Base-by-base conservation (phyloP, 2,113 vertebrate species). In the Macquaria australasica region DNA sequence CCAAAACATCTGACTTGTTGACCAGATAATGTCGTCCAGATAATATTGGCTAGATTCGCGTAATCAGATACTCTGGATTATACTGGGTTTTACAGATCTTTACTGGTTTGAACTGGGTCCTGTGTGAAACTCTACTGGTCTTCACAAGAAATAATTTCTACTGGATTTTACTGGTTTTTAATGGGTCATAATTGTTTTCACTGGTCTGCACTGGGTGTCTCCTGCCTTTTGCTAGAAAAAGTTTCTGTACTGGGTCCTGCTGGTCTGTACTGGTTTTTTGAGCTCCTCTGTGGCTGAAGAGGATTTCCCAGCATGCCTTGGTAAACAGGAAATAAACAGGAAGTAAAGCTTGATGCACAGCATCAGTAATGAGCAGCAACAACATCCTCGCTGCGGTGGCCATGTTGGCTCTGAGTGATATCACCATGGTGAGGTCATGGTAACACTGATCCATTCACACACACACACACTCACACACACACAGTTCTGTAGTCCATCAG, bases 261-360 rank as follows among this genome's bases (percentile, higher is more conserved):
- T 25, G 71, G 50, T 60, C 48, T 78, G 12, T 11, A 16, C 66
- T 45, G 51, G 70, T 55, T 55, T 69, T 63, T 31, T 9, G 34
- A 43, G 69, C 59, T 78, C 66, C 84, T 84, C 74, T 88, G 75
- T 85, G 81, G 60, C 84, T 60, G 77, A 28, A 50, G 60, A 25
- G 23, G 14, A 58, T 85, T 87, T 92, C 87, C 83, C 86, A 84
- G 86, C 81, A 90, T 81, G 80, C 80, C 83, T 86, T 76, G 31
- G 85, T 87, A 91, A 89, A 85, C 86, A 72, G 81, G 81, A 67
- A 82, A 79, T 74, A 86, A 91, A 87, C 82, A 86, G 84, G 59
- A 93, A 87, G 83, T 90, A 71, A 89, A 90, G 89, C 80, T 91
- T 8, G 94, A 95, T 95, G 95, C 95, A 95, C 79, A 71, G 94